A percentile compares a stretch with the other conserved stretches of the same genome.
Evolutionary conservation across 2,888 invertebrate species (phyloP).

Genomic region (Phyllotreta cruciferae): DNA sequence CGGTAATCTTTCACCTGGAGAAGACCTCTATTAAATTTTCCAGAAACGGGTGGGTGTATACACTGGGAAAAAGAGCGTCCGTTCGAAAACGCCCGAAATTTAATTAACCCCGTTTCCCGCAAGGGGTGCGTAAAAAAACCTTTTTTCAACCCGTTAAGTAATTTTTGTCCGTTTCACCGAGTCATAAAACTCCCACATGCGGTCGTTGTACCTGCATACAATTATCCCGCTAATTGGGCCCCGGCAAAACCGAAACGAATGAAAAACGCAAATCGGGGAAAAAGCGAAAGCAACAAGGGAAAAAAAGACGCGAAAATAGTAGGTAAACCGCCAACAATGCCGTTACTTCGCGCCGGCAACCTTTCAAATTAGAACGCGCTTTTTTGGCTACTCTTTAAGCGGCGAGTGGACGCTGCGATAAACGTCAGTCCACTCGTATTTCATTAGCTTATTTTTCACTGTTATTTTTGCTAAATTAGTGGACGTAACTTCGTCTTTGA

Average conservation of each 20-base stretch:
- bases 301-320: neutral
- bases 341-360: neutral
- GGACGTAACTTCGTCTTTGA: no score
- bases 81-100: no score
- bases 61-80: slow-evolving; percentile 1
- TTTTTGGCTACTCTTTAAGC: no score
- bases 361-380: slow-evolving; percentile 1
- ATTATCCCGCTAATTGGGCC: slow-evolving; percentile 5
- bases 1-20: slow-evolving; percentile 26
- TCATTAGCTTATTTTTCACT: no score
- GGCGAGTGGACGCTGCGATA: neutral
- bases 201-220: neutral
- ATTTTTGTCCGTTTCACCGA: neutral
- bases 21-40: slow-evolving; percentile 17
- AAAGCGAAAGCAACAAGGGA: neutral
- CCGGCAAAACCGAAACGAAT: slow-evolving; percentile 1
- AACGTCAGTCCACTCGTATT: no score
- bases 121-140: no score
- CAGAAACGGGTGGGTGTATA: neutral
- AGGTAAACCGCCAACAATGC: slow-evolving; percentile 7
- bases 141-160: no score
- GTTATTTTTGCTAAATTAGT: no score
- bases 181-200: slow-evolving; percentile 2
- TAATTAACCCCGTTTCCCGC: no score
- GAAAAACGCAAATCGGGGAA: slow-evolving; percentile 12